Base-by-base conservation (phyloP, 23 tunicate genomes). In the Halocynthia roretzi region DNA sequence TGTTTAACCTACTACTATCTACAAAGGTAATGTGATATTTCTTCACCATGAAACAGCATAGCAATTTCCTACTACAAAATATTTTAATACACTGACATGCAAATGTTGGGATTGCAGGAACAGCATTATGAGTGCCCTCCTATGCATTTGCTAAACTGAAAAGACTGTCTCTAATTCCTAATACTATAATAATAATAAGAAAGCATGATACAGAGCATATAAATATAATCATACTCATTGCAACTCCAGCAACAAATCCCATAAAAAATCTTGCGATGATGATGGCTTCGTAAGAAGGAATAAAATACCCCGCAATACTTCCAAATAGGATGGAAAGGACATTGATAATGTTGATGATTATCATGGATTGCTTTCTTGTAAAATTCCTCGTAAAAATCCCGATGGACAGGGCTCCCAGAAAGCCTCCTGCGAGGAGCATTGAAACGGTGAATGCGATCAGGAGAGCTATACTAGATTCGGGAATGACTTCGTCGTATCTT, bases 161-260 rank as follows among this genome's bases (percentile, higher is more conserved):
- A 31, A 31, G 44, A 31, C 4, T 31, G 1, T 31, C 44, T 4
- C 44, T 31, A 31, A 31, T 0, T 1, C 44, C 44, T 0, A 31
- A 31, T 31, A 4, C 44, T 31, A 31, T 31, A 31, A 31, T 31
- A 31, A 31, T 31, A 31, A 31, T 31, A 31, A 31, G 1, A 31
- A 20, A 20, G 4, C 44, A 68, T 18, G 72, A n/a, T 68, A n/a
- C n/a, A n/a, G n/a, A n/a, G n/a, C n/a, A n/a, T n/a, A n/a, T n/a
- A 14, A 76, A n/a, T 60, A n/a, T 62, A 70, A 23, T 85, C 97
- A 71, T 73, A 92, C 98, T 92, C 92, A 92, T 85, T 78, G 93
- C 98, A 78, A 92, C 81, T 12, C 98, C 98, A 20, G 87, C 78
- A 53, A 80, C 84, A n/a, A 92, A 82, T 62, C 98, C 98, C 85